Percentiles rank a stretch among this genome's conserved stretches.
Evolutionary conservation across 2,888 invertebrate species (phyloP).

Genomic region (Sphaerophoria taeniata): DNA sequence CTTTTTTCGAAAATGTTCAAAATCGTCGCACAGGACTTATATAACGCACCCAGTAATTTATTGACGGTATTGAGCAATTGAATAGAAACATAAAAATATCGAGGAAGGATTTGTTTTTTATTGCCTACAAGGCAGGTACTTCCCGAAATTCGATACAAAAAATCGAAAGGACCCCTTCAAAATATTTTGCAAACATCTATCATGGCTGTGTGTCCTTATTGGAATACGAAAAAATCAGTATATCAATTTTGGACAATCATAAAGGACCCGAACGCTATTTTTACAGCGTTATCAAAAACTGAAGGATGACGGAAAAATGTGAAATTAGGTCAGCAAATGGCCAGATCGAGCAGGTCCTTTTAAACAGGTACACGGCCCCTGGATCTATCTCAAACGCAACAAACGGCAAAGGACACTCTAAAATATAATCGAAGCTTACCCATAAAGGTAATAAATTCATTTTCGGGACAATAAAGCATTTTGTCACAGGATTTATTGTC

Average conservation of each 20-base stretch:
- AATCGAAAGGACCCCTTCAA: slow-evolving; percentile 21
- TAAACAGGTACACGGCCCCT: slow-evolving; percentile 27
- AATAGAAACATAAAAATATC: slow-evolving; percentile 23
- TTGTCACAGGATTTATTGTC: slow-evolving; percentile 64
- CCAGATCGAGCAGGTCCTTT: slow-evolving; percentile 6
- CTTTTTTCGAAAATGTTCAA: slow-evolving; percentile 43
- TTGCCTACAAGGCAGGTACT: background rate
- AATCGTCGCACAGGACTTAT: slow-evolving; percentile 10
- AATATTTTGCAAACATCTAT: slow-evolving; percentile 60
- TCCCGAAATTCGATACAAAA: background rate
- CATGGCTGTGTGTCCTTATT: slow-evolving; percentile 30
- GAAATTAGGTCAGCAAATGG: slow-evolving; percentile 65
- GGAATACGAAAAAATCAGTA: background rate
- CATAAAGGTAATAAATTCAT: slow-evolving; percentile 70
- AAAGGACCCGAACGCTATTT: too few species aligned
- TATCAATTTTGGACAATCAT: slow-evolving; percentile 13
- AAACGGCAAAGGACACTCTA: background rate
- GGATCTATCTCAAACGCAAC: background rate
- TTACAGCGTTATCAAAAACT: slow-evolving; percentile 37
- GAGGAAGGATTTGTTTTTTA: slow-evolving; percentile 34
- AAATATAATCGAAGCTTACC: slow-evolving; percentile 60
- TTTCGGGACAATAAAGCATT: slow-evolving; percentile 67
- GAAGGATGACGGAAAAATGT: slow-evolving; percentile 2
- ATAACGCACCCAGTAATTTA: slow-evolving; percentile 57
- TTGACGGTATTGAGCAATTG: slow-evolving; percentile 44